A percentile compares a stretch with the other conserved stretches of the same genome.
These are phyloP conservation scores for Phalacrocorax aristotelis DNA, from an alignment of 2,113 vertebrate genomes.

Conservation along the genomic window DNA sequence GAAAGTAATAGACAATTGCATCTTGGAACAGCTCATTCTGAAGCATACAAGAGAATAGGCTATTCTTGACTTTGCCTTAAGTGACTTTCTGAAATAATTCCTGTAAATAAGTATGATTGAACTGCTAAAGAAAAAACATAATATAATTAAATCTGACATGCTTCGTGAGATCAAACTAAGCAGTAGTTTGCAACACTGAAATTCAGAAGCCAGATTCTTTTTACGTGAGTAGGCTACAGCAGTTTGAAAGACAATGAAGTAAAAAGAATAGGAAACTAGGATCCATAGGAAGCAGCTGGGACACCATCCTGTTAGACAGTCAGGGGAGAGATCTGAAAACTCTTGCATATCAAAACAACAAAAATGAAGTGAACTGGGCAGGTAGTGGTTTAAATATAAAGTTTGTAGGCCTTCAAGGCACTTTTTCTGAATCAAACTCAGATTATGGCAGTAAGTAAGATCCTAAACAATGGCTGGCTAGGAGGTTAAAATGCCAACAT, in stretches of 20 bases:
- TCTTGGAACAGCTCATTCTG: neutral
- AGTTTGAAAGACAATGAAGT: neutral
- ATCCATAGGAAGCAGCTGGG: neutral
- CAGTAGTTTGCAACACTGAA: neutral
- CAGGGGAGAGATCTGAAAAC: neutral
- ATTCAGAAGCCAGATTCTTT: neutral
- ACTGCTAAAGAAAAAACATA: neutral
- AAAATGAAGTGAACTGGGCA: neutral
- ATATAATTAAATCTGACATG: conserved; percentile 19
- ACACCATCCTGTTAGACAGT: neutral
- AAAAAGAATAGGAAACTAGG: neutral
- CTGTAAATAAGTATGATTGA: conserved; percentile 21
- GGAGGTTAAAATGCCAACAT: neutral
- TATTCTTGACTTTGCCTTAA: conserved; percentile 43
- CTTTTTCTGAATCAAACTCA: neutral
- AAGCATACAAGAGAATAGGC: neutral
- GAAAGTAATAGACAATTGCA: conserved; percentile 24
- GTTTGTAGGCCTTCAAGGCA: neutral
- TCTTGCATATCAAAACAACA: neutral
- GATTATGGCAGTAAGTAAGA: neutral
- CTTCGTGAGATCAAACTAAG: neutral
- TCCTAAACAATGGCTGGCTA: neutral
- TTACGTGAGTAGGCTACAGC: neutral
- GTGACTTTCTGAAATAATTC: conserved; percentile 24
- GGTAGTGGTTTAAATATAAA: neutral